These are phyloP conservation scores for Craniophora ligustri DNA, from an alignment of 2,888 invertebrate species.

Conservation along the genomic window DNA sequence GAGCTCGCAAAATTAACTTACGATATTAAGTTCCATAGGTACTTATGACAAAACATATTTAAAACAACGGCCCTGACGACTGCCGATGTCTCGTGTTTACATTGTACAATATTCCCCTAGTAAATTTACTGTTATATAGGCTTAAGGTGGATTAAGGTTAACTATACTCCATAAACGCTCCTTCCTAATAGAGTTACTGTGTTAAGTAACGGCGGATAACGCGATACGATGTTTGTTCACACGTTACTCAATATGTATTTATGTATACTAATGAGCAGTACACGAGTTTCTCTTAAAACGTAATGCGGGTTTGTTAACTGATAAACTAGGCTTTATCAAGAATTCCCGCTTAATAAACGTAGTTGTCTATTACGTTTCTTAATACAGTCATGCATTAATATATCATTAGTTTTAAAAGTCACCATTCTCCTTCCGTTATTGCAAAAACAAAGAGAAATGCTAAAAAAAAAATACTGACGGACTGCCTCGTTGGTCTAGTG, in stretches of 20 bases:
- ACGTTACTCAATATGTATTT: slow-evolving; percentile 30
- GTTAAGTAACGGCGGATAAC: slow-evolving; percentile 46
- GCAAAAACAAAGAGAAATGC: no score
- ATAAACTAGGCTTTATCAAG: background rate
- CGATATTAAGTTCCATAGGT: slow-evolving; percentile 59
- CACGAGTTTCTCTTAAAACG: slow-evolving; percentile 9
- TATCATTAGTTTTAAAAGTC: no score
- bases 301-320: slow-evolving; percentile 21
- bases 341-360: background rate
- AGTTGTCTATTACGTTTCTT: no score
- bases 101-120: slow-evolving; percentile 64
- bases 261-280: slow-evolving; percentile 27
- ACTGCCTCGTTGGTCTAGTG: no score
- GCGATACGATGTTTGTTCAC: slow-evolving; percentile 39
- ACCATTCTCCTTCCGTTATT: no score
- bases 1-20: slow-evolving; percentile 61
- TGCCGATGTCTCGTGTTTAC: slow-evolving; percentile 57
- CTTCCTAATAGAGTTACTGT: slow-evolving; percentile 53
- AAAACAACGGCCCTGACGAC: slow-evolving; percentile 33
- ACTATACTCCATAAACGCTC: slow-evolving; percentile 58
- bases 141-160: slow-evolving; percentile 68
- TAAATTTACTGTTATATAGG: slow-evolving; percentile 69
- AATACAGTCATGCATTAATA: no score
- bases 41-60: slow-evolving; percentile 43
- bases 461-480: no score